Evolutionary conservation across 2,888 invertebrate genomes (phyloP), one percentile per base, ranked within the genome.

Genomic region (Polymixis lichenea): DNA sequence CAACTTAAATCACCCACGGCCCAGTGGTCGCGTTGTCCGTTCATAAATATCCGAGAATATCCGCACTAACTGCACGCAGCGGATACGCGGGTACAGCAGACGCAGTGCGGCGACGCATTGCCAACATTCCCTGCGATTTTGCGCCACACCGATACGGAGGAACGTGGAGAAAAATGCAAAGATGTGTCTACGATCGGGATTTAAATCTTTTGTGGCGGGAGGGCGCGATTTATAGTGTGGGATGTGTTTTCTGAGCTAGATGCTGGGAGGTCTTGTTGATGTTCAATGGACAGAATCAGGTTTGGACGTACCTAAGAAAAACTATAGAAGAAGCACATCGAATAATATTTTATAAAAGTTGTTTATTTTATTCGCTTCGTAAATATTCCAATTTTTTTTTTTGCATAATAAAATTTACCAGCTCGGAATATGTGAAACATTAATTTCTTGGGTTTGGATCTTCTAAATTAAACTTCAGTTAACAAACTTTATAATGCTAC

Each of bases 51-150:
- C 85, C 84, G 75, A 76, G 55, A 71, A 69, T 81, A 80, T 83
- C 84, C 83, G 88, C 88, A 84, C 84, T 85, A 82, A 79, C 85
- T 83, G 78, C 77, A 86, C 85, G 80, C 85, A 86, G 80, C 70
- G 83, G 78, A 83, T 78, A 83, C 80, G 74, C 64, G 82, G 77
- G 83, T 72, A 82, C 80, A 75, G 71, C 65, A 82, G 73, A 83
- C 91, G 91, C 93, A 92, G 84, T 92, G 93, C 89, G 92, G 84
- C 89, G 89, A 87, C 89, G 91, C 90, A 91, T 90, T 86, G 86
- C 89, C 71, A 84, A 83, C 92, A 91, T 90, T 86, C 88, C 83
- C 64, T 72, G 78, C 62, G 72, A 72, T 80, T 80, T 84, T 75
- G 74, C 82, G 66, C 83, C 75, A 84, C 84, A 68, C 87, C 78